Evolutionary conservation across 2,888 invertebrate species (phyloP).

Genomic region (Drepana falcataria): DNA sequence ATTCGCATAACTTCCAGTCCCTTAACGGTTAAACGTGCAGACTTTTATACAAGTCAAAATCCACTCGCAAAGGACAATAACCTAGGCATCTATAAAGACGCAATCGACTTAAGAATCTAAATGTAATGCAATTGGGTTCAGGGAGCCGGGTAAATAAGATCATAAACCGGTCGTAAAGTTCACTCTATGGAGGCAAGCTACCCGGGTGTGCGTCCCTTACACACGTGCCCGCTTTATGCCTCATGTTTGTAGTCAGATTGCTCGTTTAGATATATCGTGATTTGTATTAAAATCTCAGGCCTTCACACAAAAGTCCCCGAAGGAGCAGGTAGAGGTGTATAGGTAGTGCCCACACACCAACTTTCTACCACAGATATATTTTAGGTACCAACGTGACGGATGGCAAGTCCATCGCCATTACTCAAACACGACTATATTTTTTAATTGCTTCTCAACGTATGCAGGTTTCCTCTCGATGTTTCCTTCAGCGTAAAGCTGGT

Average conservation of each 20-base stretch:
- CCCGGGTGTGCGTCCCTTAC: conserved; percentile 3
- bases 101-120: conserved; percentile 8
- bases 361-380: too few species aligned
- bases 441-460: too few species aligned
- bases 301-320: too few species aligned
- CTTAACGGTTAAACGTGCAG: neutral
- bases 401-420: too few species aligned
- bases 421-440: too few species aligned
- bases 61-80: too few species aligned
- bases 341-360: too few species aligned
- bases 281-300: neutral
- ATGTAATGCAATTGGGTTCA: conserved; percentile 8
- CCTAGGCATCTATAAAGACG: conserved; percentile 6
- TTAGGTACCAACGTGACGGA: too few species aligned
- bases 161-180: conserved; percentile 24
- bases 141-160: conserved; percentile 29
- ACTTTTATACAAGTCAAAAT: neutral
- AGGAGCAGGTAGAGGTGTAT: too few species aligned
- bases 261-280: neutral
- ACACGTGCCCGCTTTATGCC: neutral
- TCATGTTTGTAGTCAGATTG: neutral
- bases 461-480: too few species aligned
- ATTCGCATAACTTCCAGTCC: neutral
- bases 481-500: too few species aligned
- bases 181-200: neutral